A percentile compares a stretch with the other conserved stretches of the same genome.
These are phyloP conservation scores for Clarias magur DNA, from an alignment of 2,113 vertebrate genomes.

Conservation along the genomic window DNA sequence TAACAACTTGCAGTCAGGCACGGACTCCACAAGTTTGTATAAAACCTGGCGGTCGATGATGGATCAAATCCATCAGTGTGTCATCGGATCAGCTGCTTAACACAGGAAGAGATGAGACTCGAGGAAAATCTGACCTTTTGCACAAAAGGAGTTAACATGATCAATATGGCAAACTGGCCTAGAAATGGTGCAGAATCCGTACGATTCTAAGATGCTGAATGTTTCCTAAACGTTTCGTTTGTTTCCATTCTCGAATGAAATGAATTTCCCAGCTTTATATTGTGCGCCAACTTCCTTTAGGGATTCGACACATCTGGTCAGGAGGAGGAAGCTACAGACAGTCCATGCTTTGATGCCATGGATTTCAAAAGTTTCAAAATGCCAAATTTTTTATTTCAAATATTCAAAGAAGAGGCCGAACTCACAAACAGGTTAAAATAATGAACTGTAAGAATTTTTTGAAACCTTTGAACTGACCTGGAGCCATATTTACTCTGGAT, in stretches of 20 bases:
- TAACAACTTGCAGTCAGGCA: too few relatives aligned
- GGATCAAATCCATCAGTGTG: not conserved
- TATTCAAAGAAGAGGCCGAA: not conserved
- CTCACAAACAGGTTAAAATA: not conserved
- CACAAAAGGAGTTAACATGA: too few relatives aligned
- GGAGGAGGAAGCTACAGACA: not conserved
- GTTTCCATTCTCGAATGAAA: not conserved
- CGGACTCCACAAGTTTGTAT: too few relatives aligned
- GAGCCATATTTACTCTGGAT: conserved; percentile 9
- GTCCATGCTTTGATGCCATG: not conserved
- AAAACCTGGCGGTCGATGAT: too few relatives aligned
- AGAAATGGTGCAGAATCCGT: too few relatives aligned
- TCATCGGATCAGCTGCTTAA: not conserved
- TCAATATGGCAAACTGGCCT: too few relatives aligned
- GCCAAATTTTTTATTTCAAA: not conserved
- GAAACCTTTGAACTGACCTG: too few relatives aligned
- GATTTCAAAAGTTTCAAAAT: not conserved
- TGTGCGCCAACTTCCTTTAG: too few relatives aligned
- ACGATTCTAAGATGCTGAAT: too few relatives aligned
- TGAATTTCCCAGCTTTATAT: not conserved
- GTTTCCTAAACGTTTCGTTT: too few relatives aligned
- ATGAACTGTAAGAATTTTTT: not conserved
- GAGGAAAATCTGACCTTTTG: too few relatives aligned
- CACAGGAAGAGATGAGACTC: too few relatives aligned
- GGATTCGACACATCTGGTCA: not conserved